Conservation (phyloP, 2,113 vertebrate genomes). For the Brienomyrus longianalis region DNA sequence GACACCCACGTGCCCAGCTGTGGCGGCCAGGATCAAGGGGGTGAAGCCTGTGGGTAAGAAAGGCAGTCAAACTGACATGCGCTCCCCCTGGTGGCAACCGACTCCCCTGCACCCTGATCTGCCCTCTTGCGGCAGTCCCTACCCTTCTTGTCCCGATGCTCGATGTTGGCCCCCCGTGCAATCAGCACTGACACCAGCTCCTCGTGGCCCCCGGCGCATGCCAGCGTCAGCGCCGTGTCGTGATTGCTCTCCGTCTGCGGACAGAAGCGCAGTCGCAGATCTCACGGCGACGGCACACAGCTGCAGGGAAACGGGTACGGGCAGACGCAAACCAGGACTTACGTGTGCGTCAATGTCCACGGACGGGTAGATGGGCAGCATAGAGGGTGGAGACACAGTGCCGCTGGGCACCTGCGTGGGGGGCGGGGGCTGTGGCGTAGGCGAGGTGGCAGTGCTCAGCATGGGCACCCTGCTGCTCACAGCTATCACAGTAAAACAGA, state of each 20-base stretch:
- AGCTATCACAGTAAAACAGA: constrained; percentile 60
- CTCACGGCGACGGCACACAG: not conserved
- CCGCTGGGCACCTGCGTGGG: constrained; percentile 68
- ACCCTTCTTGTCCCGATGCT: constrained; percentile 98
- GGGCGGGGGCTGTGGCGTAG: constrained; percentile 60
- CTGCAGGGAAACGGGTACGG: no score
- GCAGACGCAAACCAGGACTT: constrained; percentile 42
- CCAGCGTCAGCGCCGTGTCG: constrained; percentile 92
- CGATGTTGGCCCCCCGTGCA: constrained; percentile 91
- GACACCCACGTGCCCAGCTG: constrained; percentile 93
- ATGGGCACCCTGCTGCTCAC: constrained; percentile 89
- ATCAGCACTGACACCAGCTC: constrained; percentile 95
- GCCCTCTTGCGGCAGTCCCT: not conserved
- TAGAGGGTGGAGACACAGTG: constrained; percentile 71
- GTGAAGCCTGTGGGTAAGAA: constrained; percentile 74
- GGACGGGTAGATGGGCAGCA: constrained; percentile 85
- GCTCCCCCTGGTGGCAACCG: not conserved
- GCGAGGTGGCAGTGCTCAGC: constrained; percentile 74
- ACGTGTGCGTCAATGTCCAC: constrained; percentile 98
- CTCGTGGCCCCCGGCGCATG: constrained; percentile 93
- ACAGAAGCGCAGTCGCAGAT: not conserved
- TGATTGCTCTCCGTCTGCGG: constrained; percentile 96
- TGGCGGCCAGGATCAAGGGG: constrained; percentile 92
- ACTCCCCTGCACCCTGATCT: no score
- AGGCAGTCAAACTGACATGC: not conserved